Percentiles rank a stretch among this genome's conserved stretches.
Conservation (phyloP, 37 sponge, comb jelly and placozoan genomes). For the Chondrilla cf. caribensis region DNA sequence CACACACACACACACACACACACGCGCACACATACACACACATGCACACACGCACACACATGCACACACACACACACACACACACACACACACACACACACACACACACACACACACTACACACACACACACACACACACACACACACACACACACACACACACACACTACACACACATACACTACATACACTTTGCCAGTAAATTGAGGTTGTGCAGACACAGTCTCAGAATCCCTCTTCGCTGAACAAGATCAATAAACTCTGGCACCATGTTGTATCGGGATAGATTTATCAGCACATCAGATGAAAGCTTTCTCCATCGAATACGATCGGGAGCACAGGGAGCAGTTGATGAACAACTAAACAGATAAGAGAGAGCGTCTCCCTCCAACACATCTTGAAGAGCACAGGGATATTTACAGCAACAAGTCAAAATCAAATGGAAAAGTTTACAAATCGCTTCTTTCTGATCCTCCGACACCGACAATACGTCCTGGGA, state of each 20-base stretch:
- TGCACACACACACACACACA: too few species aligned
- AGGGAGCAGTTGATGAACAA: constrained; percentile 27
- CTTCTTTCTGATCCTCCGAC: background rate
- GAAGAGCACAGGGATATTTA: background rate
- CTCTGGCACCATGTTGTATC: constrained; percentile 22
- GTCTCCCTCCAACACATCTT: background rate
- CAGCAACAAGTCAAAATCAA: constrained; percentile 5
- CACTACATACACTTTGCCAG: too few species aligned
- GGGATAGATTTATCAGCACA: constrained; percentile 49
- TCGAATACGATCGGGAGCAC: constrained; percentile 52
- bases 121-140: too few species aligned
- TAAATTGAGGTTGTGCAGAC: background rate
- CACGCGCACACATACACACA: too few species aligned
- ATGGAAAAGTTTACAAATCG: background rate
- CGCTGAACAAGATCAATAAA: background rate
- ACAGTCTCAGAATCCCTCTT: constrained; percentile 9
- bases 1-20: too few species aligned
- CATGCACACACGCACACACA: too few species aligned
- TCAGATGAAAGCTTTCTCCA: constrained; percentile 76
- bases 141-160: background rate
- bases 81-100: too few species aligned
- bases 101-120: too few species aligned
- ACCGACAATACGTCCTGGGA: background rate
- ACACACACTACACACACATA: too few species aligned
- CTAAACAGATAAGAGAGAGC: background rate